Percentiles rank a stretch among this genome's conserved stretches.
Conservation (phyloP, 2,797 vertebrate species). For the Synanceia verrucosa region DNA sequence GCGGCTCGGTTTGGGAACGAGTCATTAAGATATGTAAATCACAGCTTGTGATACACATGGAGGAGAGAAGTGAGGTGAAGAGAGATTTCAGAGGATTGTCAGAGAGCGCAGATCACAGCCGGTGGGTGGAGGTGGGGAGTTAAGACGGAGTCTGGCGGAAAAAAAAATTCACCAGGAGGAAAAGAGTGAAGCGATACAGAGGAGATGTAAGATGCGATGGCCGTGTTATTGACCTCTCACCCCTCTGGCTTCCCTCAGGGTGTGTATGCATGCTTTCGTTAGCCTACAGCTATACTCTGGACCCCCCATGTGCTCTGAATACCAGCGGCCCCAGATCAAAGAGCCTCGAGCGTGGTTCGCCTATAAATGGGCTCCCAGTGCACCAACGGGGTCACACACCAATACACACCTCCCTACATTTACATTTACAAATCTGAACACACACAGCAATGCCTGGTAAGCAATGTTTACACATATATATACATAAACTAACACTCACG, state of each 20-base stretch:
- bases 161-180: conserved; percentile 62
- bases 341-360: conserved; percentile 63
- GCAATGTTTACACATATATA: conserved; percentile 46
- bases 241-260: conserved; percentile 66
- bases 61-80: conserved; percentile 35
- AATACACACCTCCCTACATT: conserved; percentile 17
- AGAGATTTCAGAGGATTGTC: conserved; percentile 44
- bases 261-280: conserved; percentile 59
- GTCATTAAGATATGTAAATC: conserved; percentile 76
- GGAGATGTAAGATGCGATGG: conserved; percentile 46
- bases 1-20: conserved; percentile 50
- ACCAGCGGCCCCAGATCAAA: conserved; percentile 74
- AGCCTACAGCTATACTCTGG: conserved; percentile 66
- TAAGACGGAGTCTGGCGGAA: conserved; percentile 34
- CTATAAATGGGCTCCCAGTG: conserved; percentile 63
- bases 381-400: conserved; percentile 41
- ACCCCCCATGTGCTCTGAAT: conserved; percentile 71
- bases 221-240: conserved; percentile 69
- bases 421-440: conserved; percentile 8
- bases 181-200: conserved; percentile 47
- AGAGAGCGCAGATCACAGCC: conserved; percentile 30
- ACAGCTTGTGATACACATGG: conserved; percentile 59
- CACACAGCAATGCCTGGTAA: conserved; percentile 42
- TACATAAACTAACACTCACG: conserved; percentile 36
- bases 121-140: conserved; percentile 30